Conservation (phyloP, 1,140 invertebrate genomes). For the Magallana gigas region DNA sequence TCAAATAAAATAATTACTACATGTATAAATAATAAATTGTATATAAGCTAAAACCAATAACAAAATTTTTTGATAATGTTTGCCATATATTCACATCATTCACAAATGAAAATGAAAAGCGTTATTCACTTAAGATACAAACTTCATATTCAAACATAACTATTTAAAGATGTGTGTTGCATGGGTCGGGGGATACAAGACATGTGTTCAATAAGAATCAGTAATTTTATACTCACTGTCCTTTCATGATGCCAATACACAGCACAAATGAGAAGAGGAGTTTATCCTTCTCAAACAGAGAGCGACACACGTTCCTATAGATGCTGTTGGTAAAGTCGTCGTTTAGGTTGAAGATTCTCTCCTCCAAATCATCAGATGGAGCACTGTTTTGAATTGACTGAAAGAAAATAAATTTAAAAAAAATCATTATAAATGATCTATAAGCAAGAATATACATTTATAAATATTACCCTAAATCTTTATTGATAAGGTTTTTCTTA, state of each 20-base stretch:
- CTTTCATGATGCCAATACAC: constrained; percentile 78
- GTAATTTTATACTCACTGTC: constrained; percentile 79
- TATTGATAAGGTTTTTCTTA: too few relatives aligned
- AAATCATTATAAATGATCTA: too few relatives aligned
- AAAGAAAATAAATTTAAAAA: background rate
- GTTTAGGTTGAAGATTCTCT: constrained; percentile 78
- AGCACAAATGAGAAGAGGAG: constrained; percentile 79
- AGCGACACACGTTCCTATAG: constrained; percentile 79
- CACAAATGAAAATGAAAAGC: too few relatives aligned
- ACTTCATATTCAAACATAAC: too few relatives aligned
- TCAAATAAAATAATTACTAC: too few relatives aligned
- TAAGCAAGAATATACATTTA: background rate
- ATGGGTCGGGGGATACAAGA: background rate
- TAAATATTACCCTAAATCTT: background rate
- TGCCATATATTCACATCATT: too few relatives aligned
- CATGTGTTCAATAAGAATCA: too few relatives aligned
- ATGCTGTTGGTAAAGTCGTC: constrained; percentile 79
- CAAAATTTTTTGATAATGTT: too few relatives aligned
- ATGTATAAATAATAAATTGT: too few relatives aligned
- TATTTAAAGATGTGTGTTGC: too few relatives aligned
- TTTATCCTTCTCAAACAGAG: constrained; percentile 80
- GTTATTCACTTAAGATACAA: too few relatives aligned
- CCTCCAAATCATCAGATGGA: constrained; percentile 74
- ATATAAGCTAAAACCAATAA: too few relatives aligned
- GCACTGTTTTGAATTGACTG: constrained; percentile 79